Evolutionary conservation across 2,888 invertebrate genomes (phyloP).

Genomic region (Cartodere bifasciata): DNA sequence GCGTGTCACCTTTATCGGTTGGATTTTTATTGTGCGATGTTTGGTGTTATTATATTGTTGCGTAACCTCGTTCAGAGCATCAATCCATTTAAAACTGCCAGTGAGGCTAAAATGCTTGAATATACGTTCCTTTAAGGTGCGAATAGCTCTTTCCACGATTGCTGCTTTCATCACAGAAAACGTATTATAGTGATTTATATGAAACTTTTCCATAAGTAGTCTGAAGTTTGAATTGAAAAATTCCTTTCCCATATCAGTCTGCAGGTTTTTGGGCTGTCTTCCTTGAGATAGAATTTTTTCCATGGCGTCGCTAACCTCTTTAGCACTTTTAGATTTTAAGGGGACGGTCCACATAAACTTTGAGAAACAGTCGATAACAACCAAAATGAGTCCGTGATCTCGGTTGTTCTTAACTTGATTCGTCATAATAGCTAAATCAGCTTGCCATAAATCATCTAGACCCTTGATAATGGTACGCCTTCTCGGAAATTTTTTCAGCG

Average conservation of each 20-base stretch:
- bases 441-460: constrained; percentile 31
- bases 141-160: constrained; percentile 17
- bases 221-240: constrained; percentile 20
- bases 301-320: constrained; percentile 20
- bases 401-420: constrained; percentile 22
- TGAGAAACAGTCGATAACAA: constrained; percentile 27
- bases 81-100: constrained; percentile 15
- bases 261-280: constrained; percentile 16
- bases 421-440: constrained; percentile 29
- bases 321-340: constrained; percentile 22
- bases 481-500: constrained; percentile 27
- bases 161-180: constrained; percentile 21
- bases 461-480: constrained; percentile 26
- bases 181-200: constrained; percentile 16
- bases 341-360: constrained; percentile 27
- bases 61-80: constrained; percentile 15
- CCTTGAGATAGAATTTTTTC: constrained; percentile 19
- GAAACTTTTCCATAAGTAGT: constrained; percentile 16
- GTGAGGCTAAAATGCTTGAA: constrained; percentile 17
- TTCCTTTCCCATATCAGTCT: constrained; percentile 21
- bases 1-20: constrained; percentile 17
- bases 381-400: constrained; percentile 23
- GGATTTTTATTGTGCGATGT: constrained; percentile 18
- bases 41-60: constrained; percentile 19
- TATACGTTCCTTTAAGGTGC: constrained; percentile 16